Conservation (phyloP, 2,888 invertebrate species). For the Idaea biselata region DNA sequence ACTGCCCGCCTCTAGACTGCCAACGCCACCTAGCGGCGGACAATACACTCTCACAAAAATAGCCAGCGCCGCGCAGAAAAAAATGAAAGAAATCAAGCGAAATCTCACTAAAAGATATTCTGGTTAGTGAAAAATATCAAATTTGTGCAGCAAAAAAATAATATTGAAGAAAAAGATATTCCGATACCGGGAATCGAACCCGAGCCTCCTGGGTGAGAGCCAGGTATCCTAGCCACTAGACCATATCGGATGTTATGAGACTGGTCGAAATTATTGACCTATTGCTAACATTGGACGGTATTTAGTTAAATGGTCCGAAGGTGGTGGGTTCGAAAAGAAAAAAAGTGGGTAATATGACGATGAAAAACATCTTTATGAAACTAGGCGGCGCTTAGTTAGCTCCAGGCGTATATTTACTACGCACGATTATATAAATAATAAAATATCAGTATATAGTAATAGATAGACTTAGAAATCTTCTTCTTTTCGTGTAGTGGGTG, state of each 20-base stretch:
- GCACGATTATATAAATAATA: no score
- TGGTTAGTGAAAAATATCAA: slow-evolving; percentile 42
- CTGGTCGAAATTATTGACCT: slow-evolving; percentile 4
- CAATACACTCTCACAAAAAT: slow-evolving; percentile 84
- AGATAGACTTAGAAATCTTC: no score
- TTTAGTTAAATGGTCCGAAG: background rate
- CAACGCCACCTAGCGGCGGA: slow-evolving; percentile 82
- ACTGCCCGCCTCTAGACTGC: slow-evolving; percentile 70
- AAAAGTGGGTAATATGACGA: no score
- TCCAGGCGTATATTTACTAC: no score
- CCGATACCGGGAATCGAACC: slow-evolving; percentile 84
- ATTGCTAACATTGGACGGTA: background rate
- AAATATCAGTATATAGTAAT: no score
- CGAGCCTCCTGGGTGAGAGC: slow-evolving; percentile 82
- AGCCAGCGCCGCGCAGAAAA: slow-evolving; percentile 81
- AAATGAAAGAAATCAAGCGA: slow-evolving; percentile 84
- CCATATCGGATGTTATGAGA: slow-evolving; percentile 70
- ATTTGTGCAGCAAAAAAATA: slow-evolving; percentile 9
- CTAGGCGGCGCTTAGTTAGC: no score
- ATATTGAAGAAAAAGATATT: slow-evolving; percentile 50
- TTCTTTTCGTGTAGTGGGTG: no score
- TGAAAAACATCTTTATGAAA: no score
- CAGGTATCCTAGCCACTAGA: slow-evolving; percentile 83
- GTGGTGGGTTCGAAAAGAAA: background rate
- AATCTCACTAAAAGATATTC: slow-evolving; percentile 82